Conservation (phyloP, 2,888 invertebrate species). For the Xestia sexstrigata region DNA sequence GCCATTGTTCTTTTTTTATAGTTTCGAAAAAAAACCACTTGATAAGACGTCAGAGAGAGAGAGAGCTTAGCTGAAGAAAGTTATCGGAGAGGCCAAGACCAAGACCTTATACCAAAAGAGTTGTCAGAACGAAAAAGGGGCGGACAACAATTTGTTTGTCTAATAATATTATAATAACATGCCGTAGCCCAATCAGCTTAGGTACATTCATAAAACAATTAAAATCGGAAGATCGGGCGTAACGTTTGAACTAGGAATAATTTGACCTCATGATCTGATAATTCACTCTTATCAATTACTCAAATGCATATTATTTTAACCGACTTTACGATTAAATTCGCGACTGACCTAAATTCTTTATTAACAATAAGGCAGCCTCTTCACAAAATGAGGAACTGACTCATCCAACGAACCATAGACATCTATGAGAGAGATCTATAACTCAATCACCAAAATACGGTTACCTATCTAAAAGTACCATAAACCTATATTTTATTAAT, state of each 20-base stretch:
- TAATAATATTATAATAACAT: neutral
- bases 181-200: conserved; percentile 2
- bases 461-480: conserved; percentile 49
- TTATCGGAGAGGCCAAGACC: no score
- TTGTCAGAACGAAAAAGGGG: neutral
- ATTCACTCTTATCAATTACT: conserved; percentile 47
- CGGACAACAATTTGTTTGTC: neutral
- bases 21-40: no score
- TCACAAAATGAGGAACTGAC: conserved; percentile 15
- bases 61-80: neutral
- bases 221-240: conserved; percentile 32
- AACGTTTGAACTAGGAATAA: conserved; percentile 55
- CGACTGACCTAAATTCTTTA: conserved; percentile 45
- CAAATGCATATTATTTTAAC: conserved; percentile 52
- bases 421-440: conserved; percentile 13
- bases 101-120: no score
- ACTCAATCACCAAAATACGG: conserved; percentile 48
- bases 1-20: no score
- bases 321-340: conserved; percentile 36
- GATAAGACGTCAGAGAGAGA: neutral
- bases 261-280: conserved; percentile 51
- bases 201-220: conserved; percentile 36
- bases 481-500: conserved; percentile 60
- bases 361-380: conserved; percentile 28
- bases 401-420: conserved; percentile 11